A percentile compares a stretch with the other conserved stretches of the same genome.
Conservation (phyloP, 1,140 invertebrate genomes). For the Ips typographus region DNA sequence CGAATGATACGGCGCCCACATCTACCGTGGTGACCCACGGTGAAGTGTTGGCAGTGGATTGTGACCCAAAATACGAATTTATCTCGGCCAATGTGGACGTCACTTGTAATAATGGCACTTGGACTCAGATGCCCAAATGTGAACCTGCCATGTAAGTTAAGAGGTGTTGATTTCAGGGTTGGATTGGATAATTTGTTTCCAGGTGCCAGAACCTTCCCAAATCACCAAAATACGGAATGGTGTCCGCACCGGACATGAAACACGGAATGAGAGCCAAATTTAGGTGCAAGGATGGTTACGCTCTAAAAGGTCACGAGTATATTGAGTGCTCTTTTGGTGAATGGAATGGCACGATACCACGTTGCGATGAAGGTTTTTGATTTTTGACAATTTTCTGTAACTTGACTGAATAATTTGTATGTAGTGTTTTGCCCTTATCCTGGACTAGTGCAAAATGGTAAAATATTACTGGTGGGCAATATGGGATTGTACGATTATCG, state of each 20-base stretch:
- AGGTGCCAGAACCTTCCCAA: conserved; percentile 85
- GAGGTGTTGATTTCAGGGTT: conserved; percentile 3
- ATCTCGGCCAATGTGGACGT: conserved; percentile 71
- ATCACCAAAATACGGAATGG: conserved; percentile 87
- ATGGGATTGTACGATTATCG: conserved; percentile 97
- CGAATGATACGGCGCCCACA: conserved; percentile 58
- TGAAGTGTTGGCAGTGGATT: conserved; percentile 79
- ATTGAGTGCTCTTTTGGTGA: conserved; percentile 89
- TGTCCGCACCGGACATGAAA: conserved; percentile 93
- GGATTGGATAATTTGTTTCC: conserved; percentile 2
- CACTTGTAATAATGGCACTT: conserved; percentile 92
- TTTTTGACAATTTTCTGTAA: no score
- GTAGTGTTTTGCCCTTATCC: conserved; percentile 92
- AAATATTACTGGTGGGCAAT: conserved; percentile 91
- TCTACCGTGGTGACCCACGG: conserved; percentile 80
- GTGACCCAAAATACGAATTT: conserved; percentile 87
- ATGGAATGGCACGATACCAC: conserved; percentile 85
- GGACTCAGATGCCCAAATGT: conserved; percentile 81
- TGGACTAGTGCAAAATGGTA: conserved; percentile 86
- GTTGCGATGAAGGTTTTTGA: conserved; percentile 74
- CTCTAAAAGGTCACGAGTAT: conserved; percentile 69
- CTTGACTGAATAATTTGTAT: neutral
- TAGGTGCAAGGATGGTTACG: conserved; percentile 89
- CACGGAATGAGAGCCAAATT: conserved; percentile 92
- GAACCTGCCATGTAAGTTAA: conserved; percentile 47